Percentiles rank a stretch among this genome's conserved stretches.
phyloP scores from a whole-genome alignment of 2,113 vertebrate genomes.

The Oreochromis spilurus region DNA sequence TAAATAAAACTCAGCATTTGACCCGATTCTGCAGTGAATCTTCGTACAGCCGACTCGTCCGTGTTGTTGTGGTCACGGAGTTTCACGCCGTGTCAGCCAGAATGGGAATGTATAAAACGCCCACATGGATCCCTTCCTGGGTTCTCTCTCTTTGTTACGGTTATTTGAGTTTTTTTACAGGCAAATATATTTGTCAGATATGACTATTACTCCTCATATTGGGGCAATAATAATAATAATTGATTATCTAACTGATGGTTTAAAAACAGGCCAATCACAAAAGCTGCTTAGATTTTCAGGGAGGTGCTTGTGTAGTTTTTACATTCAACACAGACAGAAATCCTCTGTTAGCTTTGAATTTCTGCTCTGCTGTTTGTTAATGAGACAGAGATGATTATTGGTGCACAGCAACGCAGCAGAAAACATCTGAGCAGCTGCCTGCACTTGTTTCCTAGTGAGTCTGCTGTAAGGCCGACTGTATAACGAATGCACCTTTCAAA shows the following conservation, averaged over 20 bases:
- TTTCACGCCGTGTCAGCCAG: not conserved
- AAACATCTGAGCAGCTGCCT: not conserved
- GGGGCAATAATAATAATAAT: not conserved
- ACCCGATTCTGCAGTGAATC: not conserved
- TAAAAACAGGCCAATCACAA: not conserved
- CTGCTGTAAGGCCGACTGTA: not conserved
- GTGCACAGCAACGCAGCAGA: not conserved
- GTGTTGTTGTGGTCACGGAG: not conserved
- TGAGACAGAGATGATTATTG: not conserved
- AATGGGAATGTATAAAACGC: not conserved
- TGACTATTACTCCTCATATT: not conserved
- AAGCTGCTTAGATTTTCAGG: not conserved
- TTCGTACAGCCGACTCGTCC: not conserved
- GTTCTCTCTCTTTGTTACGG: fast-evolving
- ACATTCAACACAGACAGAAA: not conserved
- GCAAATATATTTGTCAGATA: not conserved
- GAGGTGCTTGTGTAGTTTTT: not conserved
- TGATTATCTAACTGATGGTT: fast-evolving
- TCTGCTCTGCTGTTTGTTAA: not conserved
- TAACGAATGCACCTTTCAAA: not conserved
- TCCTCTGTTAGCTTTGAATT: not conserved
- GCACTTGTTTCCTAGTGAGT: not conserved
- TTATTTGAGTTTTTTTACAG: not conserved
- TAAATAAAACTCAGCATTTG: not conserved
- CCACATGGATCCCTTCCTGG: not conserved